Percentiles rank a stretch among this genome's conserved stretches.
Evolutionary conservation across 2,113 vertebrate species (phyloP).

Genomic region (Myiozetetes cayanensis): DNA sequence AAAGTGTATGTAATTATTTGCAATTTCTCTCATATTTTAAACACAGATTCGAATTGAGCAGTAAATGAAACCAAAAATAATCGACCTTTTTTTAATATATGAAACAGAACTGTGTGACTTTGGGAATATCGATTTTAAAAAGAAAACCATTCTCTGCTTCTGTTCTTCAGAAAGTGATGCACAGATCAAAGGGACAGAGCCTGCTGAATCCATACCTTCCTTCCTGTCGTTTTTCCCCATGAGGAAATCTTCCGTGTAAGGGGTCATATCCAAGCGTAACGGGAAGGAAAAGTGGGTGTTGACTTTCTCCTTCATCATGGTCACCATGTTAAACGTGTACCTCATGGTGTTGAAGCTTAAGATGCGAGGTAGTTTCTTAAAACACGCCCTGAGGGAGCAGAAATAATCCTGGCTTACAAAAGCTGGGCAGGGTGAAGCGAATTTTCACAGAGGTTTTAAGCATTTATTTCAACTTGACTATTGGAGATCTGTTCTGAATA

Average conservation of each 20-base stretch:
- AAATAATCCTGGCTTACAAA: not conserved
- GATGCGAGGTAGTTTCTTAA: slow-evolving; percentile 97
- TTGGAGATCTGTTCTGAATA: not conserved
- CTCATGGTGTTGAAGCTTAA: slow-evolving; percentile 99
- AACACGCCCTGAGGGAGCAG: slow-evolving; percentile 86
- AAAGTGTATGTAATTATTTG: not conserved
- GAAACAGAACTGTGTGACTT: not conserved
- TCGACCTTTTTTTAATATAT: accelerated
- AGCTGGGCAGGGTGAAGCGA: not conserved
- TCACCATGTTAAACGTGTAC: slow-evolving; percentile 99
- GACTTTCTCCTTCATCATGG: slow-evolving; percentile 99
- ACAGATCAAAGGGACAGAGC: not conserved
- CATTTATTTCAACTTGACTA: not conserved
- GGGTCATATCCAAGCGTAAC: slow-evolving; percentile 97
- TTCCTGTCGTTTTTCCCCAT: slow-evolving; percentile 96
- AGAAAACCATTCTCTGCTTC: not conserved
- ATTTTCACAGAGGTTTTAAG: not conserved
- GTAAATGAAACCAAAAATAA: not conserved
- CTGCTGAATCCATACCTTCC: slow-evolving; percentile 79
- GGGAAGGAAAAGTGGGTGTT: slow-evolving; percentile 99
- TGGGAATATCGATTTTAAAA: not conserved
- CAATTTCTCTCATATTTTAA: not conserved
- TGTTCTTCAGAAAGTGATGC: not conserved
- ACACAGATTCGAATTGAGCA: not conserved
- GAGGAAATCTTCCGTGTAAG: slow-evolving; percentile 97